These are phyloP conservation scores for Malurus melanocephalus DNA, from an alignment of 2,113 vertebrate species.

Conservation along the genomic window DNA sequence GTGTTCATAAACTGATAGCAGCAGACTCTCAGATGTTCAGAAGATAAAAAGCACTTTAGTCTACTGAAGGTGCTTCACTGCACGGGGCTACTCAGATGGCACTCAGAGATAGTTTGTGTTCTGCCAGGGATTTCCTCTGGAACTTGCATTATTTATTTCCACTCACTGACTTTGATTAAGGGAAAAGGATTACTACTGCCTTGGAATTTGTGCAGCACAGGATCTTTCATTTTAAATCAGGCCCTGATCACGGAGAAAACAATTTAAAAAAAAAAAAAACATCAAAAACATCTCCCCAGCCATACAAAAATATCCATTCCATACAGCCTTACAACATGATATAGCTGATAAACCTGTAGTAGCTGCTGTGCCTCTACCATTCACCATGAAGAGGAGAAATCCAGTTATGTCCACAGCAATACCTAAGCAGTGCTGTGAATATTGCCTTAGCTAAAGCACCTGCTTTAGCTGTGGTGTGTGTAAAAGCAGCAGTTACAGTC, in stretches of 20 bases:
- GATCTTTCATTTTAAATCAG: background rate
- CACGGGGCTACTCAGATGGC: background rate
- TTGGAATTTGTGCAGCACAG: background rate
- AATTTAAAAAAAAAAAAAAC: background rate
- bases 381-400: background rate
- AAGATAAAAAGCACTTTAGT: background rate
- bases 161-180: background rate
- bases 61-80: background rate
- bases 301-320: background rate
- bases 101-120: background rate
- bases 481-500: constrained; percentile 14
- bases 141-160: background rate
- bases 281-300: background rate
- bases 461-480: background rate
- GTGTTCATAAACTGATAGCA: background rate
- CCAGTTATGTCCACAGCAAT: background rate
- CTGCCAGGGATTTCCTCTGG: background rate
- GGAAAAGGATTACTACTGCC: background rate
- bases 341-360: background rate
- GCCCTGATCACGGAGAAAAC: background rate
- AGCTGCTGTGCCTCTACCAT: background rate
- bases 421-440: background rate
- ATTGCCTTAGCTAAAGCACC: background rate
- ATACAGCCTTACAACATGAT: background rate
- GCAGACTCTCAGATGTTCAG: background rate